These are phyloP conservation scores for Sphaerodactylus townsendi DNA, from an alignment of 2,113 vertebrate species.

Conservation along the genomic window DNA sequence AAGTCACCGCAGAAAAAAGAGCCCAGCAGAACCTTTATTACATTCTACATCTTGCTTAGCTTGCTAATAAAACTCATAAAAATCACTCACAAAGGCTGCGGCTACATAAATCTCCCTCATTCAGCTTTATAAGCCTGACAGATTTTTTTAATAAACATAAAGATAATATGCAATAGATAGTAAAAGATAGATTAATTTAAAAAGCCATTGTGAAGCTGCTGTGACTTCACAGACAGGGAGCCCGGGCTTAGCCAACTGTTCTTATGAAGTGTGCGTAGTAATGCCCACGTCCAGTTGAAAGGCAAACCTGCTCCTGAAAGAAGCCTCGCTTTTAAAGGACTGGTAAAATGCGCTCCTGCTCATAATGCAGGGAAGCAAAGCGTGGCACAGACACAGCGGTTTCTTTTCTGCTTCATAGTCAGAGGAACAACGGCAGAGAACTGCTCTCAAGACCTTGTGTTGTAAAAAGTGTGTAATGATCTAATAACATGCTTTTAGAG, in stretches of 20 bases:
- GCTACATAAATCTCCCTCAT: conserved; percentile 60
- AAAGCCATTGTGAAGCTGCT: conserved; percentile 36
- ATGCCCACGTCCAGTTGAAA: conserved; percentile 42
- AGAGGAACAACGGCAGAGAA: background rate
- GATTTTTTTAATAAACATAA: conserved; percentile 47
- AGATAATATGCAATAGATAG: conserved; percentile 50
- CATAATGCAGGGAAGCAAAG: background rate
- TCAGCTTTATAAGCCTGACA: conserved; percentile 42
- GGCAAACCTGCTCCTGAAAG: conserved; percentile 40
- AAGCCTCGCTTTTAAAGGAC: conserved; percentile 28
- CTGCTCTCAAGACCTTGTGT: background rate
- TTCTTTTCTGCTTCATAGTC: background rate
- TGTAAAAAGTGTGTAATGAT: background rate
- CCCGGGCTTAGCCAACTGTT: conserved; percentile 24
- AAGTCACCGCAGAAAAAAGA: conserved; percentile 34
- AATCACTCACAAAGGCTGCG: conserved; percentile 49
- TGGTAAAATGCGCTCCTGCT: background rate
- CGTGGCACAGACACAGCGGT: accelerated
- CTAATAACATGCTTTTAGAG: conserved; percentile 29
- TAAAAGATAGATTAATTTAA: conserved; percentile 64
- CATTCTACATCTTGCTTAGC: conserved; percentile 58
- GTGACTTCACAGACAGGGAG: conserved; percentile 15
- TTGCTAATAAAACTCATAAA: conserved; percentile 69
- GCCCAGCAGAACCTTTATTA: conserved; percentile 59
- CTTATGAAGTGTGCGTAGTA: conserved; percentile 24